Conservation (phyloP, 2,888 invertebrate species). For the Meteorus cinctellus region DNA sequence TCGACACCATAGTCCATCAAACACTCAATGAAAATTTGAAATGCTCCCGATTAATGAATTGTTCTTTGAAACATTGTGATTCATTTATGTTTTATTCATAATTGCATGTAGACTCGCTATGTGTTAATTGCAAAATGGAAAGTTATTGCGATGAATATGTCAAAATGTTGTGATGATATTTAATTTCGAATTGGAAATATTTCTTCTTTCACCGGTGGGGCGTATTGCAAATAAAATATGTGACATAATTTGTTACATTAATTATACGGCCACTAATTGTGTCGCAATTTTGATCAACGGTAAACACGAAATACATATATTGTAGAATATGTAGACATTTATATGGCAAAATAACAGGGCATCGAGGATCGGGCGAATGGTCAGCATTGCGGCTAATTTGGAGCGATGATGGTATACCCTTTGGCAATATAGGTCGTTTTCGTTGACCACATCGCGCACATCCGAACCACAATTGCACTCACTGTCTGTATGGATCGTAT, state of each 20-base stretch:
- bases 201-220: too few relatives aligned
- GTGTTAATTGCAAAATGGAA: too few relatives aligned
- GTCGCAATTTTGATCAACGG: neutral
- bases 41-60: too few relatives aligned
- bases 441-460: constrained; percentile 24
- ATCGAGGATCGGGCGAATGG: neutral
- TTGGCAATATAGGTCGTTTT: constrained; percentile 29
- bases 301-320: neutral
- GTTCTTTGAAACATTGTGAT: too few relatives aligned
- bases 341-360: neutral
- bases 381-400: constrained; percentile 40
- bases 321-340: neutral
- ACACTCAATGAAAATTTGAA: too few relatives aligned
- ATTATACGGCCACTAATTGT: neutral
- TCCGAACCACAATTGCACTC: constrained; percentile 38
- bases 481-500: constrained; percentile 5
- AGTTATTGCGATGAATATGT: too few relatives aligned
- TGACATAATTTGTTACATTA: neutral
- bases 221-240: neutral
- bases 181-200: too few relatives aligned
- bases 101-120: too few relatives aligned
- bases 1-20: too few relatives aligned
- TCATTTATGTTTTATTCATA: too few relatives aligned
- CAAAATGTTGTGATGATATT: too few relatives aligned
- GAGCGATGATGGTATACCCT: constrained; percentile 29